Evolutionary conservation across 2,113 vertebrate genomes (phyloP), one percentile per base, ranked within the genome.

Genomic region (Rhegmatorhina hoffmannsi): DNA sequence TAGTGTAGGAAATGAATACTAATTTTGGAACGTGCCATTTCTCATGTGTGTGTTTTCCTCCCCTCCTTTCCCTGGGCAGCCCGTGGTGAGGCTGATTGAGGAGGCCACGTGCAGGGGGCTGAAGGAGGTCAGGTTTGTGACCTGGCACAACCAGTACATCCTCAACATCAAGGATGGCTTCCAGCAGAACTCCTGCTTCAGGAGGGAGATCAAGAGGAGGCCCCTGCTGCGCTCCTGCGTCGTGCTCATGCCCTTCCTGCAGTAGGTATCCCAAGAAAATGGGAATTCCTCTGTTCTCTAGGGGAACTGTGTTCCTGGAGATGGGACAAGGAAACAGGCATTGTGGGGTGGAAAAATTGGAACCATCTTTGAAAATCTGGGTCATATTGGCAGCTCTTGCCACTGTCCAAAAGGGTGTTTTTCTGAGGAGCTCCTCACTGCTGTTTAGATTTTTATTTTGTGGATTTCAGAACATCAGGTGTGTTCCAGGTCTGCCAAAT

Each of bases 71-170:
- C 70, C 95, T 43, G 25, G 34, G 10, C 95, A 99, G 99, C 98
- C 99, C 16, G 99, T 99, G 88, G 98, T 99, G 56, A 98, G 98
- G 91, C 84, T 99, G 95, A 99, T 99, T 47, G 99, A 99, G 96
- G 99, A 99, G 97, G 99, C 99, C 19, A 98, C 98, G 59, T 98
- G 97, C 40, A 98, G 99, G 36, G 99, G 99, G 40, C 98, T 99
- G 89, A 99, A 99, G 91, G 99, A 99, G 96, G 99, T 99, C 40
- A 99, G 99, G 7, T 99, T 99, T 90, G 98, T 99, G 72, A 99
- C 99, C 70, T 99, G 99, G 97, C 99, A 99, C 95, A 99, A 99
- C 95, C 99, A 99, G 95, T 99, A 99, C 69, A 99, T 99, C 95
- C 98, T 99, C 79, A 99, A 99, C 96, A 98, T 99, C 97, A 97